Evolutionary conservation across 1,140 invertebrate genomes (phyloP).

Genomic region (Brachionus angularis): DNA sequence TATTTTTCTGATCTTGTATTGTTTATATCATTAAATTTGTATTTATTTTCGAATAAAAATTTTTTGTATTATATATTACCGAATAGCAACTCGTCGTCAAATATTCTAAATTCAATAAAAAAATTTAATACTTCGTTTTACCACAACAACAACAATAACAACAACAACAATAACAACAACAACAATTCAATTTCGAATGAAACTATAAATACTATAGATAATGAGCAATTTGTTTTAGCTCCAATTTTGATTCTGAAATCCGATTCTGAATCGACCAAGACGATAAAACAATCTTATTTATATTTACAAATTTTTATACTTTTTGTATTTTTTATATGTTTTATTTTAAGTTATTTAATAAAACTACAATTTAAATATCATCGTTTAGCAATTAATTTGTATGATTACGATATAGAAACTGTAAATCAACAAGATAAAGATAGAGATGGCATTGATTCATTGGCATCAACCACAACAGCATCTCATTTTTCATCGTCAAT

Average conservation of each 20-base stretch:
- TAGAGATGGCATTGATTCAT: not conserved
- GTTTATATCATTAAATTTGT: constrained; percentile 23
- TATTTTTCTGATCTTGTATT: constrained; percentile 13
- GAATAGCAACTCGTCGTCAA: not conserved
- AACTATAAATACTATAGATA: not conserved
- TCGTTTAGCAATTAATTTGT: constrained; percentile 5
- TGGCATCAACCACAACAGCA: constrained; percentile 15
- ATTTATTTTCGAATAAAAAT: constrained; percentile 2
- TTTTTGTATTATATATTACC: constrained; percentile 5
- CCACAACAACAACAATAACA: not conserved
- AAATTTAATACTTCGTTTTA: not conserved
- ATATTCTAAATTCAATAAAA: too few species aligned
- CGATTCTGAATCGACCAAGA: not conserved
- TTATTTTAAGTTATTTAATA: constrained; percentile 41
- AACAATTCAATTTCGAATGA: not conserved
- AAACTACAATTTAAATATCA: constrained; percentile 43
- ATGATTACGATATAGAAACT: constrained; percentile 19
- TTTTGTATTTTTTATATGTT: constrained; percentile 36
- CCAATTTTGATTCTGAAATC: not conserved
- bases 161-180: not conserved
- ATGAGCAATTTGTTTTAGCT: too few species aligned
- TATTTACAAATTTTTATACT: constrained; percentile 23
- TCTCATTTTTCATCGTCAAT: constrained; percentile 27
- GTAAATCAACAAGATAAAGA: constrained; percentile 14
- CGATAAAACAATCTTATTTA: constrained; percentile 37